A percentile compares a stretch with the other conserved stretches of the same genome.
phyloP scores from a whole-genome alignment of 2,113 vertebrate genomes.

The Phylloscopus trochilus region DNA sequence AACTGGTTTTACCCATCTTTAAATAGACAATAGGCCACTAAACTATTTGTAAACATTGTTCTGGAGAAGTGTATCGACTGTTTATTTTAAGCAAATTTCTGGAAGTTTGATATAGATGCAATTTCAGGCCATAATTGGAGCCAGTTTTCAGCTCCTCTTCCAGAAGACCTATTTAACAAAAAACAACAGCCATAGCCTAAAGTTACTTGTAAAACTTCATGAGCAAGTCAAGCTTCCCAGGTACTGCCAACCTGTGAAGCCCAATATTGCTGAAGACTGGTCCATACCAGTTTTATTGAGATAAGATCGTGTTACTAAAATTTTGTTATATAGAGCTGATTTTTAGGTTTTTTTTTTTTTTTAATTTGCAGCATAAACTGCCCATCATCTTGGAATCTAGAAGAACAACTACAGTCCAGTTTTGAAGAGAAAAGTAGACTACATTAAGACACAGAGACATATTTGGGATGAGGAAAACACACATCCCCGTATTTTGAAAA shows the following conservation, averaged over 20 bases:
- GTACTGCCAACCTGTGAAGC: neutral
- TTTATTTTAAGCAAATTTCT: neutral
- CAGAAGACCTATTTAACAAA: neutral
- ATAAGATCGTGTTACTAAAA: neutral
- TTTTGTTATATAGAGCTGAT: neutral
- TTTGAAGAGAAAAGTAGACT: neutral
- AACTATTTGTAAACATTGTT: neutral
- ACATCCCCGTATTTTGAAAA: neutral
- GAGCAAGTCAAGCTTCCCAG: neutral
- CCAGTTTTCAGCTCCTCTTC: neutral
- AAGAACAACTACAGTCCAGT: neutral
- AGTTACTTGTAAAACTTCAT: neutral
- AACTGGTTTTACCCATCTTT: neutral
- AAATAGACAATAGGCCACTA: neutral
- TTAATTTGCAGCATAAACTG: neutral
- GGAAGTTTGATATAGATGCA: neutral
- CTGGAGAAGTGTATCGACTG: rapidly evolving
- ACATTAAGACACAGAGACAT: neutral
- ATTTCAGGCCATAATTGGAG: neutral
- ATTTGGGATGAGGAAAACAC: neutral
- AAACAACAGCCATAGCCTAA: neutral
- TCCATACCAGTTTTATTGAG: neutral
- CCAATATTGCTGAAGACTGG: neutral
- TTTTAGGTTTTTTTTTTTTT: neutral
- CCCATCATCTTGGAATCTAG: neutral